Evolutionary conservation across 2,797 vertebrate genomes (phyloP).

Genomic region (Pseudopleuronectes americanus): DNA sequence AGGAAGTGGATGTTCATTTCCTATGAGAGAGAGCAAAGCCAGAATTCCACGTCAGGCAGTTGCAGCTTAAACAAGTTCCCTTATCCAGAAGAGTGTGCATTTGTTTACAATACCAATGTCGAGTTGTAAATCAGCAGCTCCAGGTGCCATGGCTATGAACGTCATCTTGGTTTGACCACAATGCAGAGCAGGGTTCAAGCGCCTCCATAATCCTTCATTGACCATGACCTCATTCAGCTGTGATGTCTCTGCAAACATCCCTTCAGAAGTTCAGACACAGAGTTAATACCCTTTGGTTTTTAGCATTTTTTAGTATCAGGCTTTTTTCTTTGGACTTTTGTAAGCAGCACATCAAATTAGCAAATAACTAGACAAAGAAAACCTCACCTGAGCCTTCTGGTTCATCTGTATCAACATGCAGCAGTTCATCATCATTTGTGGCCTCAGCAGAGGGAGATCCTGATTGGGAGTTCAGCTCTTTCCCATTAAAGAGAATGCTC

Average conservation of each 20-base stretch:
- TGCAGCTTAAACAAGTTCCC: neutral
- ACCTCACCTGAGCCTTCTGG: slow-evolving; percentile 15
- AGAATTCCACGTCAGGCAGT: neutral
- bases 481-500: slow-evolving; percentile 34
- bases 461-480: slow-evolving; percentile 5
- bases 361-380: accelerated
- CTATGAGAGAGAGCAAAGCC: slow-evolving; percentile 17
- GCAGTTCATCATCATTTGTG: neutral
- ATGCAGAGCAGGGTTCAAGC: slow-evolving; percentile 32
- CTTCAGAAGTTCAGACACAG: slow-evolving; percentile 2
- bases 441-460: neutral
- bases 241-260: neutral
- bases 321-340: neutral
- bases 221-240: neutral
- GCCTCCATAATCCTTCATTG: slow-evolving; percentile 29
- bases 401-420: neutral
- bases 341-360: neutral
- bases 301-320: neutral
- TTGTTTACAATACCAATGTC: slow-evolving; percentile 36
- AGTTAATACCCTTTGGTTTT: neutral
- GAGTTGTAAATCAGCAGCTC: slow-evolving; percentile 43
- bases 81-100: no score
- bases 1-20: slow-evolving; percentile 10
- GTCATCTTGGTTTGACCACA: slow-evolving; percentile 52
- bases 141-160: slow-evolving; percentile 37